Conservation (phyloP, 2,797 vertebrate species). For the Meriones psammophilus region DNA sequence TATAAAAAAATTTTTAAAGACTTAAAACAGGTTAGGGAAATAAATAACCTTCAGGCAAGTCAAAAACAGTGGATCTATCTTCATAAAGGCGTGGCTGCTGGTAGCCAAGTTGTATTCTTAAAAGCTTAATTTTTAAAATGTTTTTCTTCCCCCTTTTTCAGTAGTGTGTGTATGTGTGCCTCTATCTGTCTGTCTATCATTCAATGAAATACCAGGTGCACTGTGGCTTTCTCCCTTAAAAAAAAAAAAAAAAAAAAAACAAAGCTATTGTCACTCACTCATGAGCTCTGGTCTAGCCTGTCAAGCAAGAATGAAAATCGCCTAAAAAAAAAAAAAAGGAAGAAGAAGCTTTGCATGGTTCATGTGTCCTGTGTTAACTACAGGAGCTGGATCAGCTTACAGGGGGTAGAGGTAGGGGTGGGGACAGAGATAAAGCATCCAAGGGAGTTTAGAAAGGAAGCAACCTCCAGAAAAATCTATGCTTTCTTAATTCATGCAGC, state of each 20-base stretch:
- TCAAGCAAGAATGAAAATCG: constrained; percentile 74
- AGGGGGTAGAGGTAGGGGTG: constrained; percentile 74
- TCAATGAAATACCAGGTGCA: constrained; percentile 78
- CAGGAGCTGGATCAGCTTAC: constrained; percentile 82
- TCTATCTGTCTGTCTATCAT: not conserved
- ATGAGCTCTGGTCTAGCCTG: constrained; percentile 75
- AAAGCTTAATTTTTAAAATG: constrained; percentile 32
- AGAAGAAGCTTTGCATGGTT: constrained; percentile 73
- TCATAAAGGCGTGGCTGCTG: not conserved
- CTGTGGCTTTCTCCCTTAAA: constrained; percentile 72
- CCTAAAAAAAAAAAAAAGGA: constrained; percentile 5
- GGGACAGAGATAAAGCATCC: constrained; percentile 82
- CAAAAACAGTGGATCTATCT: constrained; percentile 21
- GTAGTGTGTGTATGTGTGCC: not conserved
- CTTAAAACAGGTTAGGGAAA: constrained; percentile 60
- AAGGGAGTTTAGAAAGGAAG: constrained; percentile 77
- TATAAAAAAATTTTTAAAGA: constrained; percentile 26
- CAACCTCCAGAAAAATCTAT: constrained; percentile 70
- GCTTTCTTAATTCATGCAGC: constrained; percentile 68
- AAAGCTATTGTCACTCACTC: constrained; percentile 71
- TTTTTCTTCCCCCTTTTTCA: not conserved
- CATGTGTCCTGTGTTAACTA: constrained; percentile 77
- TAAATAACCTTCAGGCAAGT: not conserved
- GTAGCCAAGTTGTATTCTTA: constrained; percentile 24
- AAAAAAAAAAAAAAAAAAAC: constrained; percentile 32